phyloP scores from a whole-genome alignment of 2,113 vertebrate genomes.

The Tachysurus vachellii region DNA sequence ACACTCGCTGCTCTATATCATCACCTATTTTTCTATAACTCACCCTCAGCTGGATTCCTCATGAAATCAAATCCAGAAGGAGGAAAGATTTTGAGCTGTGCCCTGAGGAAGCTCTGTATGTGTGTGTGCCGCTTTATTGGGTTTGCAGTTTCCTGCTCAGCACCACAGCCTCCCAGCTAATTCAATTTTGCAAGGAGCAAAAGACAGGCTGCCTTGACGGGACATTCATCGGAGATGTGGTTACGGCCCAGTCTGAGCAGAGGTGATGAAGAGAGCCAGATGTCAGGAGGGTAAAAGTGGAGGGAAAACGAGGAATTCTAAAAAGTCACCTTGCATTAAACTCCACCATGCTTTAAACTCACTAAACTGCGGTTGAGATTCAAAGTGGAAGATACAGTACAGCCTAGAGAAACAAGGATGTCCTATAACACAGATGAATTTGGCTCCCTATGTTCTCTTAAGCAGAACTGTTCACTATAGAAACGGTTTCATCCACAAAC shows the following conservation, averaged over 20 bases:
- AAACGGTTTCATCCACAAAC: not conserved
- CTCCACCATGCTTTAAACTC: not conserved
- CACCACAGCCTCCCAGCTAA: conserved; percentile 60
- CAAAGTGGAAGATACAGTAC: not conserved
- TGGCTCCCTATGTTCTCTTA: not conserved
- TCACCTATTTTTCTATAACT: conserved; percentile 3
- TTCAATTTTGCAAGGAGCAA: conserved; percentile 67
- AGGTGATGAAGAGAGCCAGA: not conserved
- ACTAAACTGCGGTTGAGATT: not conserved
- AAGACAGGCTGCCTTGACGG: conserved; percentile 66
- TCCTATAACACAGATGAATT: not conserved
- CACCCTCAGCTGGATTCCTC: conserved; percentile 37
- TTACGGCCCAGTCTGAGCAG: conserved; percentile 54
- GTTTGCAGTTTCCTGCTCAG: conserved; percentile 49
- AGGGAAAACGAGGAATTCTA: not conserved
- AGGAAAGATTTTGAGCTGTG: conserved; percentile 20
- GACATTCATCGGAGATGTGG: conserved; percentile 69
- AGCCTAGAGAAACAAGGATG: not conserved
- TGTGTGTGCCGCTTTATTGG: conserved; percentile 44
- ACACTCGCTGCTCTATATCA: not conserved
- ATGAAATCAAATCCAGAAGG: conserved; percentile 51
- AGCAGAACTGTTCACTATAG: not conserved
- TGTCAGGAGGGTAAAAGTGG: conserved; percentile 31
- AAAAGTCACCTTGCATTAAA: not conserved
- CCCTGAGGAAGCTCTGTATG: not conserved